Conservation (phyloP, 2,888 invertebrate genomes). For the Dinocampus coccinellae region DNA sequence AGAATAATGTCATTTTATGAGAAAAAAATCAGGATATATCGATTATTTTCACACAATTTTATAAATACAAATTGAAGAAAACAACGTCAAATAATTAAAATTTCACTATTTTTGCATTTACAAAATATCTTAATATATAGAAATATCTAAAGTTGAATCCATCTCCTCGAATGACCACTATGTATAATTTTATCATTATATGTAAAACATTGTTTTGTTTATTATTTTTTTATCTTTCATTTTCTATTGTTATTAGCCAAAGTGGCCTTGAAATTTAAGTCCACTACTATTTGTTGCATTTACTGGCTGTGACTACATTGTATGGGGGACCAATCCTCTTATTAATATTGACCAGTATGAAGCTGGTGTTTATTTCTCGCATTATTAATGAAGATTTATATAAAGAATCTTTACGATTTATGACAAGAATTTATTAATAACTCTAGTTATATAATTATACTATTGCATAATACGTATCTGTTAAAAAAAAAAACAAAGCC, state of each 20-base stretch:
- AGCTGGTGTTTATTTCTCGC: slow-evolving; percentile 27
- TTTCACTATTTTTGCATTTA: background rate
- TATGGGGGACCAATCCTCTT: slow-evolving; percentile 67
- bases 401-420: background rate
- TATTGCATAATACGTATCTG: background rate
- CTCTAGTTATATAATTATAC: background rate
- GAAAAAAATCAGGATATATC: background rate
- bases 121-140: background rate
- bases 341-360: slow-evolving; percentile 39
- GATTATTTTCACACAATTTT: background rate
- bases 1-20: background rate
- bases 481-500: background rate
- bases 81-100: background rate
- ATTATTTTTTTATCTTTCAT: background rate
- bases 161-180: too few species aligned
- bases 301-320: slow-evolving; percentile 68
- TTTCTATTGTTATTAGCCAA: slow-evolving; percentile 30
- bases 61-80: background rate
- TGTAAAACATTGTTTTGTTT: background rate
- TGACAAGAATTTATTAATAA: background rate
- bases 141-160: background rate
- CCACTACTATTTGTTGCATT: slow-evolving; percentile 63
- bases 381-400: background rate
- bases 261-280: slow-evolving; percentile 45
- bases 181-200: background rate